Evolutionary conservation across 2,113 vertebrate species (phyloP), one percentile per base, ranked within the genome.

Genomic region (Neomonachus schauinslandi): DNA sequence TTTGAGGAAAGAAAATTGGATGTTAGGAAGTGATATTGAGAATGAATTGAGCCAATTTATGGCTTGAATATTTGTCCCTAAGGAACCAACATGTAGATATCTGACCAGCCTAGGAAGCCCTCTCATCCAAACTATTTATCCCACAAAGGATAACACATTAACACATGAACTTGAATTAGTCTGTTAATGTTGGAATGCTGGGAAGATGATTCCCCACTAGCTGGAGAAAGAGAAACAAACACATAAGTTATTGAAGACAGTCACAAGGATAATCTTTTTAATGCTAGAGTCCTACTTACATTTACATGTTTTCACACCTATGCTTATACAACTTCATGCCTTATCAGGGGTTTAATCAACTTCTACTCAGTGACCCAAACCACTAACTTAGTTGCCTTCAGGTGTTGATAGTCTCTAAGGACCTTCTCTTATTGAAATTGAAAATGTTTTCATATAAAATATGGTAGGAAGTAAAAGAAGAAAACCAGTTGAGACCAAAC

Each of bases 371-470:
- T 76, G 49, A 61, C 14, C 16, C 16, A 69, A 90, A 72, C 10
- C 2, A 72, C 28, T 88, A 84, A 24, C 15, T 74, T 71, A 81
- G n/a, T 63, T 94, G 33, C 63, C 24, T 80, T 92, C 18, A 71
- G 11, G 19, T 55, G 14, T 74, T 76, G 1, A 81, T 19, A 63
- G 42, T 9, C 18, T 46, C 5, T 74, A 81, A 76, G 5, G 0
- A 7, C n/a, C 31, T 85, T 61, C 26, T 55, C 2, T 81, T 81
- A 51, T 36, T 93, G 33, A 67, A 88, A 89, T 4, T 49, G 3
- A 86, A 96, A 82, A 7, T 90, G 21, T n/a, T 95, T 81, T 86
- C 19, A 49, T 55, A 55, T 93, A 86, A n/a, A 63, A 94, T 77
- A 19, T 21, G 7, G 2, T 57, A 91, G 7, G 46, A 93, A 81